Base-by-base conservation (phyloP, 2,113 vertebrate genomes). In the Cyrtonyx montezumae region DNA sequence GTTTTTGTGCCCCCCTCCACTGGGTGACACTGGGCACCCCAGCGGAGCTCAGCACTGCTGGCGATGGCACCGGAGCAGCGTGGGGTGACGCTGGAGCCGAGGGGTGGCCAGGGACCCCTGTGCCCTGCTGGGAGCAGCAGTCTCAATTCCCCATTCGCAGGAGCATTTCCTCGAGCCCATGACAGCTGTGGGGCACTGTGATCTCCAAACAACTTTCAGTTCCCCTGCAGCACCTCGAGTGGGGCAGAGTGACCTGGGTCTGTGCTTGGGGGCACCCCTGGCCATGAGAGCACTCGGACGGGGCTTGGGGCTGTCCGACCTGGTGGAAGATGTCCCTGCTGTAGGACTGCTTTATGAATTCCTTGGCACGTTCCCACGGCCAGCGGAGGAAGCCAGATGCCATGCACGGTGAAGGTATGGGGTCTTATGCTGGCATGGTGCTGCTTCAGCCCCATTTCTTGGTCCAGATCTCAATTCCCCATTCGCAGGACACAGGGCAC, bases 401-500 rank as follows among this genome's bases (percentile, higher is more conserved):
- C 78, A 67, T 30, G 14, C 51, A 53, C 51, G 25, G 26, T 17
- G 51, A 15, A 53, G 51, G 14, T 53, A 26, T 17, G 51, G 51
- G 51, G 51, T 53, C 51, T 53, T 53, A 53, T 6, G 15, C 26
- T 26, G 15, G 51, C 26, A 16, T 15, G 15, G 61, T 40, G 61
- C 61, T 25, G 23, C 61, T 62, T 28, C 61, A 17, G 36, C 10
- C 61, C 9, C 61, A 18, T 25, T 25, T 62, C 36, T 62, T 1
- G 7, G 46, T 65, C 37, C 36, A 53, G 6, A 28, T 17, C 45
- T 63, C 85, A 34, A 1, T 46, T 66, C 63, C 51, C 56, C 3
- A 6, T 4, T 65, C 1, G 0, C 45, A 3, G 18, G 56, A 17
- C 12, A 1, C 0, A 8, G 75, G 34, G 40, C 28, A 23, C 37